A percentile compares a stretch with the other conserved stretches of the same genome.
phyloP scores from a whole-genome alignment of 2,888 invertebrate genomes.

The Bellardia bayeri region DNA sequence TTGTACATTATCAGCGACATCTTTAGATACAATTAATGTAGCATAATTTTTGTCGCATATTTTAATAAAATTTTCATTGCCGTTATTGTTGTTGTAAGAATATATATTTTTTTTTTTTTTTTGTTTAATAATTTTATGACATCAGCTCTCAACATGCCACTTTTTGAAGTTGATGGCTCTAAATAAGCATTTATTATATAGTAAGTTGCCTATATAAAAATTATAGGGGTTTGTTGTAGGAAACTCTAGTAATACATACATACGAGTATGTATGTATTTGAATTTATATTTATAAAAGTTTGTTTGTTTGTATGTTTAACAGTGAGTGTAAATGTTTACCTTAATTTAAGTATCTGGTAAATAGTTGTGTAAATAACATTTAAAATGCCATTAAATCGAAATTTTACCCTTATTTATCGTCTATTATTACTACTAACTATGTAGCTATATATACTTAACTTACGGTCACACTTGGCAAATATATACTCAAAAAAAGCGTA shows the following conservation, averaged over 20 bases:
- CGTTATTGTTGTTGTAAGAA: background rate
- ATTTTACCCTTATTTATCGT: slow-evolving; percentile 19
- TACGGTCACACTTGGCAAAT: too few species aligned
- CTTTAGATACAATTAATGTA: slow-evolving; percentile 12
- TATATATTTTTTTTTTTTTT: background rate
- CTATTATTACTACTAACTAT: background rate
- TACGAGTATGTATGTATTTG: background rate
- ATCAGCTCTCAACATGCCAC: slow-evolving; percentile 6
- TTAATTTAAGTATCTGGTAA: slow-evolving; percentile 27
- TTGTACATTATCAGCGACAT: background rate
- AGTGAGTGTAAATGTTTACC: slow-evolving; percentile 5
- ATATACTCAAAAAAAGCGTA: too few species aligned
- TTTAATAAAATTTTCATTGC: background rate
- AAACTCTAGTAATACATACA: background rate
- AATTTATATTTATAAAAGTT: background rate
- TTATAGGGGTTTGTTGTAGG: too few species aligned
- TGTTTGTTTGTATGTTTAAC: background rate
- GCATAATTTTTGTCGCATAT: slow-evolving; percentile 16
- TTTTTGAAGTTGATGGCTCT: background rate
- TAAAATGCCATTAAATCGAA: slow-evolving; percentile 49
- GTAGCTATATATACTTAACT: too few species aligned
- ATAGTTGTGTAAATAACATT: slow-evolving; percentile 45
- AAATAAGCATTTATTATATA: background rate
- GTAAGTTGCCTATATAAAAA: too few species aligned
- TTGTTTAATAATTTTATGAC: slow-evolving; percentile 4